Base-by-base conservation (phyloP, 2,888 invertebrate species). In the Crossocerus cetratus region DNA sequence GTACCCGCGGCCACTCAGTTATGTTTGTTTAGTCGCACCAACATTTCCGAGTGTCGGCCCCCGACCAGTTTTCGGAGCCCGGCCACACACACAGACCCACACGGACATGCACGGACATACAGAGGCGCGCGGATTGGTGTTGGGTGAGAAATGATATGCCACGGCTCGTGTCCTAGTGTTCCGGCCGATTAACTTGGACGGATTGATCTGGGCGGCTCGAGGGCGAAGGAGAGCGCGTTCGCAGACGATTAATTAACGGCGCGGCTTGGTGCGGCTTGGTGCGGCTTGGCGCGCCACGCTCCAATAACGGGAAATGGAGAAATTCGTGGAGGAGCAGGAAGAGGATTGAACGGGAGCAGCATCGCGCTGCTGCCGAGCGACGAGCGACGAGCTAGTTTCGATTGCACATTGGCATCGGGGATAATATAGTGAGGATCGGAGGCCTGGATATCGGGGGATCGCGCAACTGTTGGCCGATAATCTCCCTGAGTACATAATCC, bases 21-120 rank as follows among this genome's bases (percentile, higher is more conserved):
- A 60, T 75, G 56, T 80, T 80, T 80, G 74, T 72, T 80, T 78
- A 80, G 80, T 69, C 78, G 75, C 43, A 32, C 65, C 65, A 70
- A 23, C 20, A 20, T 32, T 58, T 13, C 20, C 58, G 53, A 79
- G 22, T 62, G 72, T 62, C 59, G 11, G 45, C 21, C 16, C 74
- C 16, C 74, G 62, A 74, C 76, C 70, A 74, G 74, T 76, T 76
- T 76, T 76, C 69, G 74, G 55, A 21, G 67, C 61, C 21, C 21
- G 58, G 49, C 44, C 56, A 66, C 54, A 69, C 59, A 58, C n/a
- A n/a, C n/a, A n/a, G n/a, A n/a, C n/a, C n/a, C n/a, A n/a, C n/a
- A n/a, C n/a, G n/a, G n/a, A n/a, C n/a, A n/a, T n/a, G n/a, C n/a
- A n/a, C 43, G 20, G 54, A 65, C 53, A 23, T 60, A 18, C 42